Evolutionary conservation across 1,140 invertebrate species (phyloP).

Genomic region (Eumaeus atala): DNA sequence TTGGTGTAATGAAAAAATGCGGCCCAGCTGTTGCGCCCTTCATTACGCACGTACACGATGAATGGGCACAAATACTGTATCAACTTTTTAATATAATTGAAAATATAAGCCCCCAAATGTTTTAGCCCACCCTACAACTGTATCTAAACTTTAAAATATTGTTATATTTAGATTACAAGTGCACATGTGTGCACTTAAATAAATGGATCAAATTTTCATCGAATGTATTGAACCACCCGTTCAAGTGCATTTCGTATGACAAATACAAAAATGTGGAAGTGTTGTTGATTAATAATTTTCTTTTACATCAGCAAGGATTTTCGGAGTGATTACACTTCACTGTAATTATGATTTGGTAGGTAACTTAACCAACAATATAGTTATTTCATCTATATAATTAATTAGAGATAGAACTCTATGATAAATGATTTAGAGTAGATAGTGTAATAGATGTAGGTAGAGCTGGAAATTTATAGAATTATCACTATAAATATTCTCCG

Average conservation of each 20-base stretch:
- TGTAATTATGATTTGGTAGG: too few relatives aligned
- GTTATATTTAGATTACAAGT: conserved; percentile 13
- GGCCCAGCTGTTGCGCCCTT: conserved; percentile 70
- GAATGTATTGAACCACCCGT: conserved; percentile 3
- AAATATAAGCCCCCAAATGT: conserved; percentile 59
- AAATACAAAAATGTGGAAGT: too few relatives aligned
- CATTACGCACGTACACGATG: conserved; percentile 49
- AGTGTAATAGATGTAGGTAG: too few relatives aligned
- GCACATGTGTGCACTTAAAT: conserved; percentile 13
- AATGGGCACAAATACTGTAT: conserved; percentile 50
- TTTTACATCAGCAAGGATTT: too few relatives aligned
- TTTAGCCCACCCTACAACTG: conserved; percentile 42
- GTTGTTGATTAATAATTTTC: too few relatives aligned
- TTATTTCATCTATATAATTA: too few relatives aligned
- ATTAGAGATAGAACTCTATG: too few relatives aligned
- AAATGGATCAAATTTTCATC: conserved; percentile 3
- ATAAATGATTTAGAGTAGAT: too few relatives aligned
- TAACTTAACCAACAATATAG: too few relatives aligned
- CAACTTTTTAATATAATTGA: conserved; percentile 72
- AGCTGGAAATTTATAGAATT: too few relatives aligned
- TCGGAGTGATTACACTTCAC: too few relatives aligned
- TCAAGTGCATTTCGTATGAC: conserved; percentile 1
- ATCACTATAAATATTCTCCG: too few relatives aligned
- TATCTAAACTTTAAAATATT: conserved; percentile 28
- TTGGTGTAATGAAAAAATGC: conserved; percentile 68